Evolutionary conservation across 2,797 vertebrate genomes (phyloP), one percentile per base, ranked within the genome.

Genomic region (Phaenicophaeus curvirostris): DNA sequence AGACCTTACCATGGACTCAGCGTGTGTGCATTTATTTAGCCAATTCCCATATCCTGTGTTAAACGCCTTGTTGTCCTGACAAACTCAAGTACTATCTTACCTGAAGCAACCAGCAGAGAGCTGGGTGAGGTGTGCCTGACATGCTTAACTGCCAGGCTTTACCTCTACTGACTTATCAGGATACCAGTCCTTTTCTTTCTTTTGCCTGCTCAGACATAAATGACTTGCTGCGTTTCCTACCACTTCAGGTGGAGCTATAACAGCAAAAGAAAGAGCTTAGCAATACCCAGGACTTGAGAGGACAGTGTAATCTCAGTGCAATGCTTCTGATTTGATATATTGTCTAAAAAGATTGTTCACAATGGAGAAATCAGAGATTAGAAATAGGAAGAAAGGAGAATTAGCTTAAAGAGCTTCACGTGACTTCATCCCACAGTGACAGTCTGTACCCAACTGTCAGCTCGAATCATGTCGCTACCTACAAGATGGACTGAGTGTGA

Each of bases 131-230:
- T 76, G 5, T 13, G 39, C 35, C 85, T 33, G n/a, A 4, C 67
- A 41, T 9, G 4, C 14, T 37, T 30, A 13, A 46, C 55, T 54
- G 57, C 72, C 85, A 74, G 57, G 2, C 28, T 61, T 44, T 15
- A 14, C n/a, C 16, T 48, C 59, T 71, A 67, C 80, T 85, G 83
- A 5, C 63, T 95, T 50, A 82, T 50, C 73, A 41, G 27, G 87
- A 54, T 5, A 44, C 44, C 42, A 18, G 31, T 12, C 54, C 25
- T 80, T 67, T 48, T 33, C 16, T 39, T 66, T 6, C 53, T 53
- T 65, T 46, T 50, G 46, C 87, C 51, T 87, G 92, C 86, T 87
- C 78, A 71, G 71, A 63, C 90, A 7, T 9, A 73, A 73, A 57
- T 15, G 18, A 53, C 41, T 82, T 57, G 24, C 80, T 93, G 80